phyloP scores from a whole-genome alignment of 2,797 vertebrate genomes.

The Semaprochilodus insignis region DNA sequence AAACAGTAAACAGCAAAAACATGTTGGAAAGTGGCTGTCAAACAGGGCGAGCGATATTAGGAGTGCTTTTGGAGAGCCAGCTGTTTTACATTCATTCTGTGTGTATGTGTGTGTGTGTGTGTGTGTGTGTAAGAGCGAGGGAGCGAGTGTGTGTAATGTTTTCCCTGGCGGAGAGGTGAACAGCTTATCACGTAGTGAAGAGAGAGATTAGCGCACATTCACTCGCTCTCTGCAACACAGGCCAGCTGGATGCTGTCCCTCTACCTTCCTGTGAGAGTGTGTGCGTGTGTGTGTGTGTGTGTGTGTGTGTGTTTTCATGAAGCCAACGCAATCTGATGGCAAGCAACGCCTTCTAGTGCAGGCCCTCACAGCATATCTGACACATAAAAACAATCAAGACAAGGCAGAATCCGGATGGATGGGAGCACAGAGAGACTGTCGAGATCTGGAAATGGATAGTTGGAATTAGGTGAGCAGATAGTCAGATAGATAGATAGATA shows the following conservation, averaged over 20 bases:
- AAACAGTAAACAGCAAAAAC: conserved; percentile 31
- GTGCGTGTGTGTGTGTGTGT: conserved; percentile 18
- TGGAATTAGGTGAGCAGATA: no score
- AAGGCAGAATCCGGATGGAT: background rate
- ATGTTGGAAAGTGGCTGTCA: conserved; percentile 38
- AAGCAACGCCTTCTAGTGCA: conserved; percentile 39
- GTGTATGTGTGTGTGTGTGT: background rate
- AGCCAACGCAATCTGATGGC: conserved; percentile 10
- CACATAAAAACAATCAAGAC: background rate
- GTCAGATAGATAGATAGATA: background rate
- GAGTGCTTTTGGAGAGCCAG: conserved; percentile 43
- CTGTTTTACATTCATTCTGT: conserved; percentile 54
- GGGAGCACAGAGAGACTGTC: background rate
- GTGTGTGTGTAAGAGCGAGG: conserved; percentile 1
- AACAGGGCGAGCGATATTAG: conserved; percentile 25
- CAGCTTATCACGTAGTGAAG: conserved; percentile 59
- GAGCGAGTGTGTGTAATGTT: conserved; percentile 46
- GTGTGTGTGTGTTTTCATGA: conserved; percentile 20
- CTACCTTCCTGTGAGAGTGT: conserved; percentile 30
- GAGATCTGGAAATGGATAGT: background rate
- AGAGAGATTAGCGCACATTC: conserved; percentile 60
- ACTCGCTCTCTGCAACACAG: conserved; percentile 41
- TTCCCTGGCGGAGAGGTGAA: conserved; percentile 56
- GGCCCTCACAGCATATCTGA: conserved; percentile 8
- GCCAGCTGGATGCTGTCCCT: conserved; percentile 55